Evolutionary conservation across 2,888 invertebrate genomes (phyloP).

Genomic region (Plebejus anna): DNA sequence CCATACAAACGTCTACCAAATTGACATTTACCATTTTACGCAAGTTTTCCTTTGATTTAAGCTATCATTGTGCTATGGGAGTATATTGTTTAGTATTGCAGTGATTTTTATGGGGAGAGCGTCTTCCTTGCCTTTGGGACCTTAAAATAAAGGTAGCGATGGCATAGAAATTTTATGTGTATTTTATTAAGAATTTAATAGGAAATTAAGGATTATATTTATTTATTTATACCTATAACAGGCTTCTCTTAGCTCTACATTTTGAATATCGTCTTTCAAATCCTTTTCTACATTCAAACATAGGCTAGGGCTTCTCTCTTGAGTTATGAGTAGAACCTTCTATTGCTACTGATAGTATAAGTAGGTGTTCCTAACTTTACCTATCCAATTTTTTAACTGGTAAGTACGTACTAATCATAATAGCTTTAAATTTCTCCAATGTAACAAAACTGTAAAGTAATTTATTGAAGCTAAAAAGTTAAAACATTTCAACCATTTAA

Average conservation of each 20-base stretch:
- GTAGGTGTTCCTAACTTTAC: not conserved
- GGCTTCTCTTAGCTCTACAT: too few species aligned
- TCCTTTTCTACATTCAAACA: too few species aligned
- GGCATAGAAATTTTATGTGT: too few species aligned
- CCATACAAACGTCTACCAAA: conserved; percentile 34
- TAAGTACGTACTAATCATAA: too few species aligned
- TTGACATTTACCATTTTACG: conserved; percentile 31
- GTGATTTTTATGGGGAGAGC: not conserved
- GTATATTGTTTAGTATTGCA: not conserved
- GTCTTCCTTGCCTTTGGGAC: not conserved
- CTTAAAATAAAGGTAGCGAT: not conserved
- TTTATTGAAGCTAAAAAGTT: not conserved
- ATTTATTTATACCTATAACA: too few species aligned
- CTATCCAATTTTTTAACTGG: too few species aligned
- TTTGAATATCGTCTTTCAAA: too few species aligned
- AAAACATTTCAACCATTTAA: not conserved
- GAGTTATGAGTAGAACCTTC: too few species aligned
- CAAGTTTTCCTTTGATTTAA: conserved; percentile 22
- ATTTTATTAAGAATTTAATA: too few species aligned
- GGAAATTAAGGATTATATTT: too few species aligned
- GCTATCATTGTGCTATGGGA: conserved; percentile 10
- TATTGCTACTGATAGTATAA: not conserved
- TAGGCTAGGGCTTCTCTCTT: too few species aligned
- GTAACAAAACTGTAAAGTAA: not conserved
- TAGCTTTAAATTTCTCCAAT: not conserved